A percentile compares a stretch with the other conserved stretches of the same genome.
These are phyloP conservation scores for Gobius niger DNA, from an alignment of 2,113 vertebrate genomes.

Conservation along the genomic window DNA sequence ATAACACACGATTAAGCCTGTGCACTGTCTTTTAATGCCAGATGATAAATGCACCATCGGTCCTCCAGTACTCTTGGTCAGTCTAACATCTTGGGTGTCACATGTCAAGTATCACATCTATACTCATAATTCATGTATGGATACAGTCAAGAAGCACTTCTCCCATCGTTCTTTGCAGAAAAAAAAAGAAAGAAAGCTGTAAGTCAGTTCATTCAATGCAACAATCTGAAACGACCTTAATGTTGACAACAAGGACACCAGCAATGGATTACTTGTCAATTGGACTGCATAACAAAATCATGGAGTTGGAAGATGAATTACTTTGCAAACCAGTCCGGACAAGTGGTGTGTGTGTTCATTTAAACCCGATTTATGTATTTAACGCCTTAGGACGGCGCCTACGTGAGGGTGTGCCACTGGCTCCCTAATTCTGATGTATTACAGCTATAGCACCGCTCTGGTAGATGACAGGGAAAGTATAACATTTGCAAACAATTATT, in stretches of 20 bases:
- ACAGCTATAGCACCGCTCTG: constrained; percentile 45
- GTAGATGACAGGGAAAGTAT: constrained; percentile 66
- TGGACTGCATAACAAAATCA: constrained; percentile 80
- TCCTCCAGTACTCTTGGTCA: background rate
- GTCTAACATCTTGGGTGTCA: constrained; percentile 5
- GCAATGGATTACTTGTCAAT: constrained; percentile 82
- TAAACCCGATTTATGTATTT: constrained; percentile 80
- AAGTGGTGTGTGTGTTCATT: constrained; percentile 81
- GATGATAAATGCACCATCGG: background rate
- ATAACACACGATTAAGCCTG: background rate
- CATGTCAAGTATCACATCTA: constrained; percentile 12
- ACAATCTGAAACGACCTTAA: constrained; percentile 78
- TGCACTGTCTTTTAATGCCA: background rate
- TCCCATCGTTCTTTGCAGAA: constrained; percentile 37
- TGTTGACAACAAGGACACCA: constrained; percentile 79
- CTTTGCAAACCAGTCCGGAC: constrained; percentile 74
- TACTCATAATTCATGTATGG: constrained; percentile 26
- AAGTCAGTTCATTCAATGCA: constrained; percentile 64
- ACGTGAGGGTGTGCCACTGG: constrained; percentile 67
- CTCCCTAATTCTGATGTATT: constrained; percentile 76
- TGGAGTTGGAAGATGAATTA: constrained; percentile 79
- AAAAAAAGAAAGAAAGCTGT: constrained; percentile 25
- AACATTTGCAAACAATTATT: constrained; percentile 62
- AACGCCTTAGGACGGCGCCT: constrained; percentile 62
- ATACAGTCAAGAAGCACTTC: constrained; percentile 37